Evolutionary conservation across 2,113 vertebrate species (phyloP).

Genomic region (Sphaerodactylus townsendi): DNA sequence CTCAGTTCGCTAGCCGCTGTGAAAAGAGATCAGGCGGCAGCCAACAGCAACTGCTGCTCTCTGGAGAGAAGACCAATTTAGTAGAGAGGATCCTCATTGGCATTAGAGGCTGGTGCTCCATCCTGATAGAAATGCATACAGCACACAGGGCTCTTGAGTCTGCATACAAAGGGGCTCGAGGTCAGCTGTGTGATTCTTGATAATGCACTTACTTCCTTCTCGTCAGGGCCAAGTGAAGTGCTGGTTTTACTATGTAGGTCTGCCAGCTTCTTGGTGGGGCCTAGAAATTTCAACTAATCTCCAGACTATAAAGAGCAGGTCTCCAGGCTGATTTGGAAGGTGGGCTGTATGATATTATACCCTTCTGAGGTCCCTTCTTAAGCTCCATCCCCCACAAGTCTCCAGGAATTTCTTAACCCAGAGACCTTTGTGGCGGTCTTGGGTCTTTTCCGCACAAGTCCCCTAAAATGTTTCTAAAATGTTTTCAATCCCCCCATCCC

Average conservation of each 20-base stretch:
- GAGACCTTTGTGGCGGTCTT: no score
- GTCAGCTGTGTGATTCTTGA: background rate
- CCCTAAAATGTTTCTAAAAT: no score
- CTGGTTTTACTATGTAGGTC: background rate
- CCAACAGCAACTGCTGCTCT: background rate
- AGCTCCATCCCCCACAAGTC: no score
- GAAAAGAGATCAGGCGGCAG: background rate
- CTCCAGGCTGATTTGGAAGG: no score
- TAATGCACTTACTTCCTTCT: background rate
- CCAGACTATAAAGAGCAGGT: no score
- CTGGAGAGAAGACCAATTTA: slow-evolving; percentile 14
- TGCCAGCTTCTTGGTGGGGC: background rate
- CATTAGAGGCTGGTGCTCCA: background rate
- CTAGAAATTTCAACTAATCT: no score
- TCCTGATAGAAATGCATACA: background rate
- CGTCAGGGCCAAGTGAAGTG: background rate
- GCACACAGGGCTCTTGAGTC: no score
- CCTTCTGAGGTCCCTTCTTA: no score
- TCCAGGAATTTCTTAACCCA: no score
- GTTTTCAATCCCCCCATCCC: no score
- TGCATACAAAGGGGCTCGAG: background rate
- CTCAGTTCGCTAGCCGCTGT: background rate
- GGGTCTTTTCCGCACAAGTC: no score
- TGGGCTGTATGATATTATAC: no score
- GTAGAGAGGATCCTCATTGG: background rate